Percentiles rank a stretch among this genome's conserved stretches.
phyloP scores from a whole-genome alignment of 1,140 invertebrate species.

The Drosophila ogumai region DNA sequence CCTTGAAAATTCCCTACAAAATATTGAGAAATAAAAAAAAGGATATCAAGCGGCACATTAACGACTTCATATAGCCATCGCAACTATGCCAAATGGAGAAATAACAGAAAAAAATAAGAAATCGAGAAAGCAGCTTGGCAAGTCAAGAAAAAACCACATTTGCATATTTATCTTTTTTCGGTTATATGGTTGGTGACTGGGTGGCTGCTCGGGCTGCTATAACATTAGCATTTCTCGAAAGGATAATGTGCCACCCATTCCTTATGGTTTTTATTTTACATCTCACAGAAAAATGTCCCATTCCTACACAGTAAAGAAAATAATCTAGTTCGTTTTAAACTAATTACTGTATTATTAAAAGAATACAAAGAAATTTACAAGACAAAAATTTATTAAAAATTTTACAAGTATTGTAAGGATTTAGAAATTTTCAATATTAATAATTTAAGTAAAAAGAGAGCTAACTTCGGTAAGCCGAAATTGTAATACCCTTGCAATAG shows the following conservation, averaged over 20 bases:
- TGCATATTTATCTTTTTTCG: conserved; percentile 80
- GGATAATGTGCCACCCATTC: conserved; percentile 63
- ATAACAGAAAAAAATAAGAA: conserved; percentile 4
- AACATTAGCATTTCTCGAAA: conserved; percentile 77
- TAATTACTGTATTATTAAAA: background rate
- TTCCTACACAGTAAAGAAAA: conserved; percentile 11
- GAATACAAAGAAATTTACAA: background rate
- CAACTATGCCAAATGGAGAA: conserved; percentile 61
- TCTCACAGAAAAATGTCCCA: conserved; percentile 1
- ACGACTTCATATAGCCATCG: conserved; percentile 70
- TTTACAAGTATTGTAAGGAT: background rate
- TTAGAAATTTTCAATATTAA: background rate
- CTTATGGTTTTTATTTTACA: background rate
- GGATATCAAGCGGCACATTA: conserved; percentile 70
- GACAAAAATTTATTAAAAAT: background rate
- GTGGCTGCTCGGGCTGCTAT: conserved; percentile 30
- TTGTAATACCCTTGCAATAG: no score
- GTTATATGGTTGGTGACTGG: conserved; percentile 37
- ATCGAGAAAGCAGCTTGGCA: conserved; percentile 30
- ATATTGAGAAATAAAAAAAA: conserved; percentile 42
- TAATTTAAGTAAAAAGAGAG: no score
- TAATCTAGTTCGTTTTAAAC: no score
- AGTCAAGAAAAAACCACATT: conserved; percentile 55
- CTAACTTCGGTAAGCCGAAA: no score
- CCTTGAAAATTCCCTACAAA: background rate